phyloP scores from a whole-genome alignment of 2,113 vertebrate species.

The Triplophysa rosa region DNA sequence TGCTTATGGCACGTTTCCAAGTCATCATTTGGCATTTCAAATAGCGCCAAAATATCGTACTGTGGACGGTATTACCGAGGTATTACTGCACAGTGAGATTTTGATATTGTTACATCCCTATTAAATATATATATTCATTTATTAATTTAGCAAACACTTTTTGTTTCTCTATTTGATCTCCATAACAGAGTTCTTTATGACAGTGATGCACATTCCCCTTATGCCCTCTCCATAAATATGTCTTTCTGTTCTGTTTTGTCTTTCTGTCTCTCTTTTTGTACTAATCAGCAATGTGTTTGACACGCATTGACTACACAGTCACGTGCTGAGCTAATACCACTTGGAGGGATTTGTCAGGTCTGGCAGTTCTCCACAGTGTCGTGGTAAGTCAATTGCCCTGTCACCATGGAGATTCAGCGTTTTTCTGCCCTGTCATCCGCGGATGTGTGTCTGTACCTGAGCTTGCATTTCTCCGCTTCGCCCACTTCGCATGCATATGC shows the following conservation, averaged over 20 bases:
- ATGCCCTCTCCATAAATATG: not conserved
- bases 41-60: no score
- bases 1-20: no score
- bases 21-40: no score
- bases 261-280: not conserved
- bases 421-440: constrained; percentile 36
- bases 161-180: no score
- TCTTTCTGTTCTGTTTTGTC: not conserved
- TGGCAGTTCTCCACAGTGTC: constrained; percentile 59
- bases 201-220: not conserved
- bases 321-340: constrained; percentile 38
- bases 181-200: not conserved
- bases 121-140: no score
- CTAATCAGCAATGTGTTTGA: constrained; percentile 38
- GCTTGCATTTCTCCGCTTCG: constrained; percentile 28
- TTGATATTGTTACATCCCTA: no score
- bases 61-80: no score
- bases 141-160: no score
- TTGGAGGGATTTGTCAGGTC: constrained; percentile 58
- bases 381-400: constrained; percentile 64
- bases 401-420: constrained; percentile 68
- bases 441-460: constrained; percentile 58
- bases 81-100: no score
- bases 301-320: constrained; percentile 30
- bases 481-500: constrained; percentile 27